Percentiles rank a stretch among this genome's conserved stretches.
Evolutionary conservation across 2,113 vertebrate genomes (phyloP).

Genomic region (Elephantulus edwardii): DNA sequence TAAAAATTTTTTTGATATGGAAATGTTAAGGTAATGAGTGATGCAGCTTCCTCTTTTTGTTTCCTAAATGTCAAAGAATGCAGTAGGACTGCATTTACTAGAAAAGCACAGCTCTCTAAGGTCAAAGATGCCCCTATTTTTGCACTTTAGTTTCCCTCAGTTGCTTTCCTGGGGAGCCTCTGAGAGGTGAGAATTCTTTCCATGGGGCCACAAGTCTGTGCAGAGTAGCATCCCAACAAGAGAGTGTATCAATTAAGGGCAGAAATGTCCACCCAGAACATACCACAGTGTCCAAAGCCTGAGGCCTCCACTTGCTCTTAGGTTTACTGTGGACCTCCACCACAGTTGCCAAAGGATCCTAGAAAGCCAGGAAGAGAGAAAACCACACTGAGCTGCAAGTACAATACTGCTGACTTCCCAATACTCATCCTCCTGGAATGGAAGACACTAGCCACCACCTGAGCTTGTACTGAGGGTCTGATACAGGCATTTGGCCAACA

Average conservation of each 20-base stretch:
- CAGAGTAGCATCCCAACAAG: not conserved
- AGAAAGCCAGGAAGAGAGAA: conserved; percentile 69
- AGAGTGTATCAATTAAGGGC: not conserved
- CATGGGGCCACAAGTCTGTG: no score
- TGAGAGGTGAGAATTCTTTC: not conserved
- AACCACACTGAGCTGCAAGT: not conserved
- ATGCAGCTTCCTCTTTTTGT: not conserved
- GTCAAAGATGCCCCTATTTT: not conserved
- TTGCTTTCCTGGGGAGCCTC: not conserved
- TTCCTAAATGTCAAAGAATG: not conserved
- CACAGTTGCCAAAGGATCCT: conserved; percentile 95
- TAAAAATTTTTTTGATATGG: no score
- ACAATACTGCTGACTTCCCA: not conserved
- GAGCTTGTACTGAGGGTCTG: fast-evolving
- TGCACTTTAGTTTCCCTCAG: not conserved
- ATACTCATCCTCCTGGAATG: not conserved
- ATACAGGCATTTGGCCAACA: not conserved
- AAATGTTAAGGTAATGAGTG: not conserved
- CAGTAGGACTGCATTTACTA: not conserved
- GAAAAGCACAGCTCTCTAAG: not conserved
- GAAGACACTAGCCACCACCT: not conserved
- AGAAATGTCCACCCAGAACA: conserved; percentile 59
- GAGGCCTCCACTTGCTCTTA: conserved; percentile 98
- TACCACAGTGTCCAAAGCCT: conserved; percentile 98
- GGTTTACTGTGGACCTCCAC: conserved; percentile 93